A percentile compares a stretch with the other conserved stretches of the same genome.
These are phyloP conservation scores for Sarotherodon lohbergeri DNA, from an alignment of 2,113 vertebrate species.

Conservation along the genomic window DNA sequence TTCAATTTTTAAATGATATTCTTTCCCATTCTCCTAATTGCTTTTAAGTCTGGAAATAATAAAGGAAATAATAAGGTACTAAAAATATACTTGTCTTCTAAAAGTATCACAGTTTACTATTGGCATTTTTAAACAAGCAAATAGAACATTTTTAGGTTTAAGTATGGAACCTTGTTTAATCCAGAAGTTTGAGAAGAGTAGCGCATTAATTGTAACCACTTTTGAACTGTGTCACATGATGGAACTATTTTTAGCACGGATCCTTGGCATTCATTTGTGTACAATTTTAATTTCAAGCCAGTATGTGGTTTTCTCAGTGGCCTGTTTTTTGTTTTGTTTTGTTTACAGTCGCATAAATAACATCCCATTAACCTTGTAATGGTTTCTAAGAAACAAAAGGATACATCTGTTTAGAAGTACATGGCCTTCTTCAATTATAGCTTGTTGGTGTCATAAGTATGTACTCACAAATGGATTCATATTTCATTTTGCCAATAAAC, in stretches of 20 bases:
- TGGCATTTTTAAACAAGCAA: background rate
- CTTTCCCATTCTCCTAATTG: background rate
- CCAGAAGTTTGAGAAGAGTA: background rate
- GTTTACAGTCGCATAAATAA: conserved; percentile 35
- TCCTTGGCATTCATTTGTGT: background rate
- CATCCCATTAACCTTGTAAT: conserved; percentile 11
- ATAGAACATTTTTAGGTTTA: background rate
- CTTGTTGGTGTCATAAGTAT: conserved; percentile 9
- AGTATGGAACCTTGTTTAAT: background rate
- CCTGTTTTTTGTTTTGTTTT: background rate
- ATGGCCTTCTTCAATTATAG: background rate
- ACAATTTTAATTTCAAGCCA: background rate
- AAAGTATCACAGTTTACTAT: conserved; percentile 3
- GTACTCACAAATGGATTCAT: conserved; percentile 35
- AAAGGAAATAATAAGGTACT: conserved; percentile 17
- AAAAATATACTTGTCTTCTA: conserved; percentile 2
- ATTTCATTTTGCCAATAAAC: conserved; percentile 62
- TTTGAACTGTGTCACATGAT: background rate
- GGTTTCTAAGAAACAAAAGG: background rate
- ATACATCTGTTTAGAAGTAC: background rate
- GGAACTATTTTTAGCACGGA: background rate
- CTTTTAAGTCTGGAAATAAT: background rate
- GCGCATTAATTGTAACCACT: background rate
- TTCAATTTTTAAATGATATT: background rate
- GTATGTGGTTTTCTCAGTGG: conserved; percentile 21